A percentile compares a stretch with the other conserved stretches of the same genome.
Conservation (phyloP, 1,140 invertebrate genomes). For the Planococcus citri region DNA sequence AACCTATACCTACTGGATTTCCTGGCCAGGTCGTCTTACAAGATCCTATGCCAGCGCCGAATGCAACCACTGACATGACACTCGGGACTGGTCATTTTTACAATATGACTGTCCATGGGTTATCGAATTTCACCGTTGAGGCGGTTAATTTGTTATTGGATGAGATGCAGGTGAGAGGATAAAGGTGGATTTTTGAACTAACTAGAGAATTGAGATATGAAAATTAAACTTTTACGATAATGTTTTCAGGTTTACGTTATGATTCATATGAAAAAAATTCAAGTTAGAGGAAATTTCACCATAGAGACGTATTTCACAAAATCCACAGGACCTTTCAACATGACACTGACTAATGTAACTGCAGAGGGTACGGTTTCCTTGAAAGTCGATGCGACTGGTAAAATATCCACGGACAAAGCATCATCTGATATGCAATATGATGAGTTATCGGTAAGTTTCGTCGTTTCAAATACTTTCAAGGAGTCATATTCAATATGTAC, state of each 20-base stretch:
- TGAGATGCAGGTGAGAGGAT: conserved; percentile 28
- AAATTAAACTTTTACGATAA: no score
- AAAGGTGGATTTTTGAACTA: no score
- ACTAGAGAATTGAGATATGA: no score
- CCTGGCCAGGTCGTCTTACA: conserved; percentile 54
- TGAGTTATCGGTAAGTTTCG: conserved; percentile 41
- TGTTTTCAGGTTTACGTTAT: neutral
- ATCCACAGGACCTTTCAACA: conserved; percentile 44
- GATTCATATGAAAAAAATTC: neutral
- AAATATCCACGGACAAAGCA: conserved; percentile 59
- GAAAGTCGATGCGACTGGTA: conserved; percentile 54
- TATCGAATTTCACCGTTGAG: conserved; percentile 39
- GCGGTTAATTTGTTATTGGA: conserved; percentile 30
- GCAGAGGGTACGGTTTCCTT: conserved; percentile 51
- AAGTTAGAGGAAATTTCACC: neutral
- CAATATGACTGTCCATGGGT: conserved; percentile 54
- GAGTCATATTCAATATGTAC: no score
- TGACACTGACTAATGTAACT: conserved; percentile 53
- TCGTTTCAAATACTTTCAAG: no score
- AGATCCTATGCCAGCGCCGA: conserved; percentile 63
- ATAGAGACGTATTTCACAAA: neutral
- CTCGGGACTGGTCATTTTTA: conserved; percentile 53
- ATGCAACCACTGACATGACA: conserved; percentile 56
- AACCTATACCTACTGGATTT: conserved; percentile 61
- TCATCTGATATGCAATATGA: conserved; percentile 62